Conservation (phyloP, 2,797 vertebrate genomes). For the Hydrocynus forskahlii region DNA sequence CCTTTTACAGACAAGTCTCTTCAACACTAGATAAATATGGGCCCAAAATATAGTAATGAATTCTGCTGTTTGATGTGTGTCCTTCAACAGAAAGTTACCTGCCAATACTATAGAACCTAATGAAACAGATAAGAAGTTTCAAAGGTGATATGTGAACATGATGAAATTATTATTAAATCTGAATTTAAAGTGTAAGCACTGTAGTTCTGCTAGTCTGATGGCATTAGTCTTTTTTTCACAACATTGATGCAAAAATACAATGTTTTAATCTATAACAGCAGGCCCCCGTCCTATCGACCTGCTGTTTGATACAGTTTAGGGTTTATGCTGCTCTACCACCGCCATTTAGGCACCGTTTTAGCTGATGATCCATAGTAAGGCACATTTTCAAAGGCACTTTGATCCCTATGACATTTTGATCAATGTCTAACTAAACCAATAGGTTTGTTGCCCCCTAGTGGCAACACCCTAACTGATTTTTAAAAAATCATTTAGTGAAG, state of each 20-base stretch:
- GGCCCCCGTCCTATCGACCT: too few species aligned
- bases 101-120: not conserved
- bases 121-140: not conserved
- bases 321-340: not conserved
- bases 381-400: constrained; percentile 37
- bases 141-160: not conserved
- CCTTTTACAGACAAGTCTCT: not conserved
- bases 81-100: not conserved
- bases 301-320: not conserved
- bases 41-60: not conserved
- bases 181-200: not conserved
- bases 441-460: constrained; percentile 21
- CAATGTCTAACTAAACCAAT: not conserved
- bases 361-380: constrained; percentile 18
- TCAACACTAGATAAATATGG: not conserved
- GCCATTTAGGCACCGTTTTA: not conserved
- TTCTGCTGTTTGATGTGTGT: not conserved
- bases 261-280: not conserved
- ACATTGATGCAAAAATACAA: not conserved
- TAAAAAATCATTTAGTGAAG: constrained; percentile 19
- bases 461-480: not conserved
- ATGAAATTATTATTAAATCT: not conserved
- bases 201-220: not conserved
- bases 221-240: not conserved
- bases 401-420: not conserved